These are phyloP conservation scores for Eremophila alpestris DNA, from an alignment of 2,797 vertebrate species.

Conservation along the genomic window DNA sequence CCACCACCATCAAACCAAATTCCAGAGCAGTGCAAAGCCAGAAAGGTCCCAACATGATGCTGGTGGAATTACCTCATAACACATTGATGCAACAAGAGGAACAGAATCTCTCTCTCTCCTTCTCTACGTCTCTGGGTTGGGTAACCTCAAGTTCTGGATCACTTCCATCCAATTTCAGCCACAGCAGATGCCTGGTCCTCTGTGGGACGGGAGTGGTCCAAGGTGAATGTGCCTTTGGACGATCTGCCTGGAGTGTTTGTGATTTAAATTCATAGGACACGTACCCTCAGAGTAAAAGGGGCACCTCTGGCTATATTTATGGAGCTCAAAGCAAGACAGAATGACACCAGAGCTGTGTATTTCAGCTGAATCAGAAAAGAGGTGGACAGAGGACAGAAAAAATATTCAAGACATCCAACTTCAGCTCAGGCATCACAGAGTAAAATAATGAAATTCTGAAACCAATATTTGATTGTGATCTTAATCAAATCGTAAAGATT, in stretches of 20 bases:
- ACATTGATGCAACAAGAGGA: neutral
- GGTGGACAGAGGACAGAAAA: neutral
- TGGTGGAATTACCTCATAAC: neutral
- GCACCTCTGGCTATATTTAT: conserved; percentile 26
- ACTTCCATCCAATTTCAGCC: conserved; percentile 32
- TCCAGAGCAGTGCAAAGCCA: neutral
- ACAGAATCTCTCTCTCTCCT: fast-evolving
- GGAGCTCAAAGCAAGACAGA: neutral
- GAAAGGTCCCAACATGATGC: neutral
- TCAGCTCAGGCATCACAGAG: neutral
- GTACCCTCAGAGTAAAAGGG: neutral
- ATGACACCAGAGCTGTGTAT: neutral
- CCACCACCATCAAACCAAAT: neutral
- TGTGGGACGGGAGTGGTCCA: conserved; percentile 14
- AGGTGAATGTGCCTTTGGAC: conserved; percentile 27
- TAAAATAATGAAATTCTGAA: neutral
- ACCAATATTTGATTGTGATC: neutral
- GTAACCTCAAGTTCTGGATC: conserved; percentile 20
- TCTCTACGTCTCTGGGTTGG: neutral
- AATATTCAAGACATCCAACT: neutral
- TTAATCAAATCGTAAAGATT: neutral
- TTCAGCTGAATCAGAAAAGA: conserved; percentile 10
- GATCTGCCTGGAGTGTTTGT: neutral
- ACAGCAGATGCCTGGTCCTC: neutral
- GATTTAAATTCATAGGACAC: conserved; percentile 29